phyloP scores from a whole-genome alignment of 1,140 invertebrate species.

The Zophobas atratus region DNA sequence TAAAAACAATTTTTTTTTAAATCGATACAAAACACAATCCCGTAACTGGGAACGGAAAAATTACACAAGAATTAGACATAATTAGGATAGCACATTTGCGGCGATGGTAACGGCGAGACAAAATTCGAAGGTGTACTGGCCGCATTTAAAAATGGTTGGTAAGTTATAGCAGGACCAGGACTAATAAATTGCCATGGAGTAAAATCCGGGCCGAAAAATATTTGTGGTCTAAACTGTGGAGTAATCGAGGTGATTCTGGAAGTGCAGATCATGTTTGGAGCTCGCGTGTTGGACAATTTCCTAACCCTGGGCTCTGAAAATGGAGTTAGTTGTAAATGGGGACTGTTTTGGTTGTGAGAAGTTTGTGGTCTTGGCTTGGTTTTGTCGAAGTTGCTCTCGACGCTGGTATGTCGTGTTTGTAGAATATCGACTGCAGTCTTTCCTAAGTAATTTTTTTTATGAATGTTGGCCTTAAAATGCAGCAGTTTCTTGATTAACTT shows the following conservation, averaged over 20 bases:
- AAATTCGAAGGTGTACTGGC: not conserved
- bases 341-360: slow-evolving; percentile 27
- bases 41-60: not conserved
- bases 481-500: slow-evolving; percentile 54
- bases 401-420: slow-evolving; percentile 34
- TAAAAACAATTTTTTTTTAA: not conserved
- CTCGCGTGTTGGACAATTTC: slow-evolving; percentile 52
- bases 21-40: not conserved
- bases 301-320: slow-evolving; percentile 1
- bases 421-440: slow-evolving; percentile 56
- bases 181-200: not conserved
- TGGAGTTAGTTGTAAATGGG: slow-evolving; percentile 26
- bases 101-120: not conserved
- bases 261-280: slow-evolving; percentile 44
- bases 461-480: slow-evolving; percentile 55
- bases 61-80: not conserved
- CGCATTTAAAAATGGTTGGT: not conserved
- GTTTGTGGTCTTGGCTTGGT: slow-evolving; percentile 29
- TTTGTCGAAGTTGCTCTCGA: slow-evolving; percentile 11
- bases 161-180: not conserved
- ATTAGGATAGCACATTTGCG: slow-evolving; percentile 2
- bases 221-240: slow-evolving; percentile 52
- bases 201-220: slow-evolving; percentile 62
- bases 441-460: slow-evolving; percentile 55
- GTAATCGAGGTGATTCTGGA: slow-evolving; percentile 55